Evolutionary conservation across 2,797 vertebrate species (phyloP).

Genomic region (Momotus momota): DNA sequence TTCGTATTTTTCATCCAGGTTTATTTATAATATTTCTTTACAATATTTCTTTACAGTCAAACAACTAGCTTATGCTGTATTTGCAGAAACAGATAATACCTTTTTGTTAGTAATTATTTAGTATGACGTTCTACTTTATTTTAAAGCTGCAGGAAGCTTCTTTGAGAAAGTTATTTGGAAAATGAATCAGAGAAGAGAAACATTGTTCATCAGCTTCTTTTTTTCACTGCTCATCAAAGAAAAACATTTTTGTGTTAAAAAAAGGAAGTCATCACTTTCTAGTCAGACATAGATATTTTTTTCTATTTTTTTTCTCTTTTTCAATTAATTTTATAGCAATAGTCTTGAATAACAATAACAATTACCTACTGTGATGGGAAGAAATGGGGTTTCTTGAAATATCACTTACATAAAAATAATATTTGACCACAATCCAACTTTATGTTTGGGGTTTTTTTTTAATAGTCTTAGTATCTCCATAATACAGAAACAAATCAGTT

Average conservation of each 20-base stretch:
- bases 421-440: not conserved
- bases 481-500: not conserved
- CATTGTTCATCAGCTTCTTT: not conserved
- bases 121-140: not conserved
- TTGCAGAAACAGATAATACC: not conserved
- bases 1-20: not conserved
- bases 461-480: not conserved
- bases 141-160: slow-evolving; percentile 7
- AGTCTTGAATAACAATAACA: not conserved
- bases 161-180: slow-evolving; percentile 22
- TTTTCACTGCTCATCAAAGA: slow-evolving; percentile 10
- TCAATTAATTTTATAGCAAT: not conserved
- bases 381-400: not conserved
- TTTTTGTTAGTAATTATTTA: slow-evolving; percentile 44
- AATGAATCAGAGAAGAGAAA: slow-evolving; percentile 3
- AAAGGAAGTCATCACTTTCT: not conserved
- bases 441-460: not conserved
- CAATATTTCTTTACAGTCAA: not conserved
- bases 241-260: not conserved
- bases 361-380: not conserved
- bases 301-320: not conserved
- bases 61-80: not conserved
- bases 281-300: not conserved
- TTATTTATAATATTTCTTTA: not conserved
- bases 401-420: not conserved